These are phyloP conservation scores for Hylomyscus alleni DNA, from an alignment of 2,797 vertebrate genomes.

Conservation along the genomic window DNA sequence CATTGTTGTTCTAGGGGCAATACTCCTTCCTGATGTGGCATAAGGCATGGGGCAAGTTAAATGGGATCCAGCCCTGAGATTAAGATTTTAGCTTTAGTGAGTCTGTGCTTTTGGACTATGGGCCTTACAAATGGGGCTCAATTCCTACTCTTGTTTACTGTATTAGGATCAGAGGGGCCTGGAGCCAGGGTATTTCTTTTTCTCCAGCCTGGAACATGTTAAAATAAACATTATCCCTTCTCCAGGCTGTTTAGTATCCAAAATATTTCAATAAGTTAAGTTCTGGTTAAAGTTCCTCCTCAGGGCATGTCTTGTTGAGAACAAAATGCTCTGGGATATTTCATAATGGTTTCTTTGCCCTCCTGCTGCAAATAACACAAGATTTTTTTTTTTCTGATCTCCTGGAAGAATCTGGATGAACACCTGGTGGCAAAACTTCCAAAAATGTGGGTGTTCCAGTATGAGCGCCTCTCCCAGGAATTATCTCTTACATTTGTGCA, in stretches of 20 bases:
- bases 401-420: background rate
- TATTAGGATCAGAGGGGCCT: background rate
- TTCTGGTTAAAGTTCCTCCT: conserved; percentile 1
- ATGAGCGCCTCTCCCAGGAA: background rate
- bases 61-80: background rate
- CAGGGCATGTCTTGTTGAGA: conserved; percentile 22
- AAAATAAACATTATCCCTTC: background rate
- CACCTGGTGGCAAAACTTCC: background rate
- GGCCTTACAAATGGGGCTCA: background rate
- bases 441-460: background rate
- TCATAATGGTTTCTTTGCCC: background rate
- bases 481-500: background rate
- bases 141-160: background rate
- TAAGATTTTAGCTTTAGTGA: background rate
- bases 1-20: background rate
- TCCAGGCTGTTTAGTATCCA: background rate
- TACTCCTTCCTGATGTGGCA: background rate
- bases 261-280: background rate
- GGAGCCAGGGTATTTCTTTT: background rate
- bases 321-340: conserved; percentile 3
- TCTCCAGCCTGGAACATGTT: background rate
- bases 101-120: background rate
- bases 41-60: background rate
- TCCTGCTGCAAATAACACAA: background rate
- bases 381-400: background rate